These are phyloP conservation scores for Montipora cactus DNA, from an alignment of 64 coral and sea anemone species.

Conservation along the genomic window DNA sequence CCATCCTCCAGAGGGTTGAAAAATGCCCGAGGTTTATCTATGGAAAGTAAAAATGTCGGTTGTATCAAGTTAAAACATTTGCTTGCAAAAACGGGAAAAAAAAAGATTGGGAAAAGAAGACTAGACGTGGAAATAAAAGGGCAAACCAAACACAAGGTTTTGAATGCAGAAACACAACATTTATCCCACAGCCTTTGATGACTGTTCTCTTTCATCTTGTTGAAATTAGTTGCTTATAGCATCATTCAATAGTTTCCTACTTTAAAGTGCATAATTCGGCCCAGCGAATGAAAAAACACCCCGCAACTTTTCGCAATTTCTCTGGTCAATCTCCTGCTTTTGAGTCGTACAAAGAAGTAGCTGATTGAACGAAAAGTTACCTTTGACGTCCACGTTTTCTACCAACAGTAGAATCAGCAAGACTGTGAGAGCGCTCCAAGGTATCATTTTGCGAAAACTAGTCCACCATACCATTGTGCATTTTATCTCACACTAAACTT, in stretches of 20 bases:
- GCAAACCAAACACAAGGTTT: background rate
- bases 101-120: background rate
- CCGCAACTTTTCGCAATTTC: background rate
- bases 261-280: background rate
- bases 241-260: too few relatives aligned
- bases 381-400: background rate
- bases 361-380: background rate
- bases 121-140: too few relatives aligned
- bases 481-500: background rate
- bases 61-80: background rate
- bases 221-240: too few relatives aligned
- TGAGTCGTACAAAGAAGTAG: background rate
- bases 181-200: background rate
- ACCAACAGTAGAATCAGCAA: slow-evolving; percentile 1
- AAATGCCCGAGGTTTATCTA: background rate
- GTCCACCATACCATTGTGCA: background rate
- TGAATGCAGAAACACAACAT: background rate
- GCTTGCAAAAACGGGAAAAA: background rate
- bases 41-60: background rate
- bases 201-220: background rate
- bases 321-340: background rate
- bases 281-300: background rate
- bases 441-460: background rate
- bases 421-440: background rate
- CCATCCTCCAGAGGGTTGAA: background rate